phyloP scores from a whole-genome alignment of 2,797 vertebrate species.

The Rhincodon typus region DNA sequence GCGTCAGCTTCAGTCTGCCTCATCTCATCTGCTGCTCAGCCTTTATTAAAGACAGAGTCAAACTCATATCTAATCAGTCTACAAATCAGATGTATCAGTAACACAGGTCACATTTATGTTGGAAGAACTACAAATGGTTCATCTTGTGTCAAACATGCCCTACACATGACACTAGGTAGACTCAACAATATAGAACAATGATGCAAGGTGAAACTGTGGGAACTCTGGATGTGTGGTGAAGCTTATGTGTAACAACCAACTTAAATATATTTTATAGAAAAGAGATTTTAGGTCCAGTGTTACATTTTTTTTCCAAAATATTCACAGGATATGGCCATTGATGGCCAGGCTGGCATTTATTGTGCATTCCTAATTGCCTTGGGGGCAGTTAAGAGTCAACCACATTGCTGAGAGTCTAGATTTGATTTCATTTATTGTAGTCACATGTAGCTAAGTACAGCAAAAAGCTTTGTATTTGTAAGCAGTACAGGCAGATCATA shows the following conservation, averaged over 20 bases:
- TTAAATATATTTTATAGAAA: not conserved
- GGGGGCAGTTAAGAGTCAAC: no score
- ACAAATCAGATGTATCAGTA: not conserved
- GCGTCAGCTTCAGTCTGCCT: no score
- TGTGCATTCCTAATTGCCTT: no score
- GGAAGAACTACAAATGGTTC: not conserved
- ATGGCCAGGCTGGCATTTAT: no score
- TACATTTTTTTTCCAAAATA: not conserved
- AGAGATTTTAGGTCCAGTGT: not conserved
- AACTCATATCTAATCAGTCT: not conserved
- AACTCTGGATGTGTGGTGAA: not conserved
- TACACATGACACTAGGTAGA: not conserved
- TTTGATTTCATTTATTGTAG: no score
- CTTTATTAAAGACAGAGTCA: no score
- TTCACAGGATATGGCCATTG: no score
- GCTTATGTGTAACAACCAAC: not conserved
- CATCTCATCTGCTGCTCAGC: no score
- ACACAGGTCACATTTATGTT: not conserved
- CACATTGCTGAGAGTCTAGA: no score
- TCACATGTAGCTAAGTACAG: no score
- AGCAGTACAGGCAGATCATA: no score
- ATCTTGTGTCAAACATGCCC: not conserved
- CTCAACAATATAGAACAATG: not conserved
- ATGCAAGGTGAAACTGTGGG: not conserved
- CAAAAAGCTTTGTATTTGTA: no score